Evolutionary conservation across 2,888 invertebrate genomes (phyloP), one percentile per base, ranked within the genome.

Genomic region (Gasteruption jaculator): DNA sequence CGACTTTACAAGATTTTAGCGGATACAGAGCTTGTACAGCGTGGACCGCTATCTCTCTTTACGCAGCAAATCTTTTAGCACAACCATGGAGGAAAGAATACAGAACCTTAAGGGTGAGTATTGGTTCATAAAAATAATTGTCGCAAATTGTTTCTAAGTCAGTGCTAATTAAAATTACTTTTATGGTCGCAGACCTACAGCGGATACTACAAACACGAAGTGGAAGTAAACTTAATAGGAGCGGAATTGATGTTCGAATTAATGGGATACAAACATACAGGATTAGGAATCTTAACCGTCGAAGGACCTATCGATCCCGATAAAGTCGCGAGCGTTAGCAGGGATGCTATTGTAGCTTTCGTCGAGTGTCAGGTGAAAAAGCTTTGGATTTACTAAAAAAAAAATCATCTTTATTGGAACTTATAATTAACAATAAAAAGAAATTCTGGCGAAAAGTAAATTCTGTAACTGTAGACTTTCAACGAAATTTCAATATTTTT

Each of bases 41-140:
- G 10, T 92, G 90, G 80, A 85, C 86, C 56, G 85, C 89, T 21
- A 76, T 92, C 50, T 90, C 87, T 45, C 77, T 86, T 51, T 92
- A 92, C 68, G 91, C 91, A 2, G 85, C 83, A 41, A 91, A 92
- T 72, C 74, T 93, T 46, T 74, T 90, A 38, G 81, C 85, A 10
- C 90, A 91, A 65, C 91, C 91, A 4, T 93, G 92, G 92, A 74
- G 92, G 53, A 86, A 84, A 66, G 92, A 93, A 68, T 93, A 87
- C 66, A 78, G 81, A 55, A 79, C 81, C 46, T 80, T 92, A 47
- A 82, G 87, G 76, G 91, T 91, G 63, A 68, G 70, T 58, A 33
- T 24, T 25, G 20, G 12, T 7, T 42, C 11, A 34, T 36, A 39
- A 22, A 38, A 25, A 26, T 26, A 38, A 10, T 20, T 10, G 7